Base-by-base conservation (phyloP, 2,113 vertebrate species). In the Manacus vitellinus region DNA sequence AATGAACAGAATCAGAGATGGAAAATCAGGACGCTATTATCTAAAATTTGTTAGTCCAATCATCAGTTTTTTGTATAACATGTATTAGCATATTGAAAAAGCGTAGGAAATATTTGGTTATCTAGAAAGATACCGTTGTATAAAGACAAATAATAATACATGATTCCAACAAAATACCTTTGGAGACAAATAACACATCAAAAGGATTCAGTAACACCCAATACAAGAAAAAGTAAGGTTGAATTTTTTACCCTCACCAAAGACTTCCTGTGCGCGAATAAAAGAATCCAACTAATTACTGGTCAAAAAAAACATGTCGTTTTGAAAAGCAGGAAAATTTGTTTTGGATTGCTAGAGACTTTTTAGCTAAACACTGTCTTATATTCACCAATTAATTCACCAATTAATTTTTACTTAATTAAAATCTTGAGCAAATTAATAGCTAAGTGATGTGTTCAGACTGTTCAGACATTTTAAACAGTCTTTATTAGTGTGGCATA, bases 401-500 rank as follows among this genome's bases (percentile, higher is more conserved):
- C 8, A 56, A 59, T 13, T 35, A 21, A 46, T 78, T 82, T 85
- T 55, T 66, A 30, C 30, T 31, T 47, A 65, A 59, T 51, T 87
- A 44, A 91, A 70, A 61, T 33, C 3, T 72, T 68, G 21, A 51
- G n/a, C 4, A 78, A 76, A 70, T 18, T 44, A 4, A 24, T 22
- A 39, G 16, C 37, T 67, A 49, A 59, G 11, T 25, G 17, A 43
- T 12, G 8, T 41, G 4, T 61, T 49, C 17, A 76, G 25, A 9
- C 24, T 51, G 9, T 31, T 85, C 52, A 79, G 44, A 47, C 4
- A 43, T 30, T 15, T 63, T 17, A 63, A 37, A 63, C 3, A 44
- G 12, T 6, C 8, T 54, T 85, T 67, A n/a, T 27, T 54, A 51
- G 12, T 0, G 0, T 35, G 6, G 3, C 4, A 47, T 8, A 2